These are phyloP conservation scores for Drosophila hydei DNA, from an alignment of 1,140 invertebrate genomes.

Conservation along the genomic window DNA sequence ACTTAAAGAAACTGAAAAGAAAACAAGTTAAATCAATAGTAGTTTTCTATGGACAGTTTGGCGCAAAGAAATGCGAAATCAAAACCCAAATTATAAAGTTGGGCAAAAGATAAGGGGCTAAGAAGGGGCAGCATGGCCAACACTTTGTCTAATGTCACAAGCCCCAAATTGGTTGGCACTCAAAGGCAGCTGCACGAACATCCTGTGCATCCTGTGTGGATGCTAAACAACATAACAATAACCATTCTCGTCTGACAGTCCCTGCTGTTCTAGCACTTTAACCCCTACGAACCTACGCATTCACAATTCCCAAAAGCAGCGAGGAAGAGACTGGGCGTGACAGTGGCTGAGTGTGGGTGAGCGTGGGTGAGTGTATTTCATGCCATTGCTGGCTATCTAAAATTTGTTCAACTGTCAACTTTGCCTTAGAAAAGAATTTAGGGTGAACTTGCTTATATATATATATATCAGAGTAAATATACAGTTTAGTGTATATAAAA, in stretches of 20 bases:
- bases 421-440: slow-evolving; percentile 28
- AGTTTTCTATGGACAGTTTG: neutral
- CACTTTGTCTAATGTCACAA: slow-evolving; percentile 57
- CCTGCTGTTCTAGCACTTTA: slow-evolving; percentile 19
- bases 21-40: slow-evolving; percentile 24
- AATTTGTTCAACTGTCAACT: slow-evolving; percentile 49
- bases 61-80: slow-evolving; percentile 29
- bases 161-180: slow-evolving; percentile 52
- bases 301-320: slow-evolving; percentile 15
- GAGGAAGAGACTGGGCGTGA: neutral
- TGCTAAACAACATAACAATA: slow-evolving; percentile 70
- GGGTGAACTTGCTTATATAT: neutral
- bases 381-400: slow-evolving; percentile 21
- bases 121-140: slow-evolving; percentile 16
- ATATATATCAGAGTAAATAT: neutral
- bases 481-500: neutral
- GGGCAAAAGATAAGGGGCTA: slow-evolving; percentile 15
- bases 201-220: slow-evolving; percentile 55
- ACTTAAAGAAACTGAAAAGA: neutral
- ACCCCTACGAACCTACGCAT: slow-evolving; percentile 14
- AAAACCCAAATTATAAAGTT: slow-evolving; percentile 19
- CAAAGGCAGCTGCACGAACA: slow-evolving; percentile 65
- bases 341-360: neutral
- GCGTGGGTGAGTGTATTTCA: neutral
- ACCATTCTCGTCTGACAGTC: slow-evolving; percentile 57